Evolutionary conservation across 2,113 vertebrate species (phyloP).

Genomic region (Chinchilla lanigera): DNA sequence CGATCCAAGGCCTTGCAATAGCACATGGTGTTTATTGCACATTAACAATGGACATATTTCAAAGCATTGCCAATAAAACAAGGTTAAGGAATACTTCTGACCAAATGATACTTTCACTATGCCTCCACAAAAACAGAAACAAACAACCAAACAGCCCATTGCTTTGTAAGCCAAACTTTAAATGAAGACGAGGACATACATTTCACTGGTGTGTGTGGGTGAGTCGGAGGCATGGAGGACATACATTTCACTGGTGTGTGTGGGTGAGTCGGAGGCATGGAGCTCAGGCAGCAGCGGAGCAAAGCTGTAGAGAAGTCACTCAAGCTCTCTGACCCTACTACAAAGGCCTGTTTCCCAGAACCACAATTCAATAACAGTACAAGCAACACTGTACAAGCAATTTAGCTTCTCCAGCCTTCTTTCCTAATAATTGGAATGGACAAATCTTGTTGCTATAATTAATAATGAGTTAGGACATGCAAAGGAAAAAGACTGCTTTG

Average conservation of each 20-base stretch:
- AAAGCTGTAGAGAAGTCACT: not conserved
- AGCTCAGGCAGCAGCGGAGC: rapidly evolving
- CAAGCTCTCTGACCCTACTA: rapidly evolving
- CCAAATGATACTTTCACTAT: not conserved
- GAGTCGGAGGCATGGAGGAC: too few relatives aligned
- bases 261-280: too few relatives aligned
- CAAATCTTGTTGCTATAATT: not conserved
- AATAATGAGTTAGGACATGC: not conserved
- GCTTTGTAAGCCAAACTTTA: not conserved
- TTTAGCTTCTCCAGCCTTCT: not conserved
- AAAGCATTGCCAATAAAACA: not conserved
- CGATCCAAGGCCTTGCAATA: not conserved
- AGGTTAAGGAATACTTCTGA: not conserved
- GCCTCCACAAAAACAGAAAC: not conserved
- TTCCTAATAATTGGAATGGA: not conserved
- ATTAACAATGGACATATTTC: not conserved
- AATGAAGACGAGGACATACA: not conserved
- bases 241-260: not conserved
- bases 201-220: not conserved
- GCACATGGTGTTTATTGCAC: not conserved
- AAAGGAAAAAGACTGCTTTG: not conserved
- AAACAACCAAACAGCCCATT: not conserved
- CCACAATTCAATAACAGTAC: rapidly evolving
- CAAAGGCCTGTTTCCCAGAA: rapidly evolving
- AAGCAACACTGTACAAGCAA: not conserved